A percentile compares a stretch with the other conserved stretches of the same genome.
Evolutionary conservation across 2,113 vertebrate genomes (phyloP).

Genomic region (Casuarius casuarius): DNA sequence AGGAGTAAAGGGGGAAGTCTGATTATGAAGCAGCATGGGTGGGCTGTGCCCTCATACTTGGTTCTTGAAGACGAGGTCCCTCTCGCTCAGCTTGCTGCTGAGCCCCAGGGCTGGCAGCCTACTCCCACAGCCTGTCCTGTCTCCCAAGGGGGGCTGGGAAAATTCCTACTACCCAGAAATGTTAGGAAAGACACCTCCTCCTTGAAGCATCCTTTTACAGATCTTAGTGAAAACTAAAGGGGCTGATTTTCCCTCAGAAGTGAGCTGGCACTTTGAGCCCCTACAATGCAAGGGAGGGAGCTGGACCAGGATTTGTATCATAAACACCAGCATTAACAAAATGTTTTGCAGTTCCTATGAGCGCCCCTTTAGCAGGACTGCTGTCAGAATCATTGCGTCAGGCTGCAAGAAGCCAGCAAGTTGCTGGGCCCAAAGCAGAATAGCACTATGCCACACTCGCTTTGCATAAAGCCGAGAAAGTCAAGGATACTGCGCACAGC

Average conservation of each 20-base stretch:
- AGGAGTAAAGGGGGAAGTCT: not conserved
- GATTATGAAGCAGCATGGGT: not conserved
- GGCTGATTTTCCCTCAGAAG: not conserved
- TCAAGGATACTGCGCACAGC: fast-evolving
- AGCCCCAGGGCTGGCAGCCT: not conserved
- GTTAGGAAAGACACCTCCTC: not conserved
- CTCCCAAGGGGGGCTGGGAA: not conserved
- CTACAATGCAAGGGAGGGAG: fast-evolving
- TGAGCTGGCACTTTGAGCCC: not conserved
- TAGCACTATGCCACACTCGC: fast-evolving
- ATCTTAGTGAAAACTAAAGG: not conserved
- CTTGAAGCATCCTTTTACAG: not conserved
- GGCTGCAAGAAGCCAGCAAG: fast-evolving
- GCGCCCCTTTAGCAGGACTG: fast-evolving
- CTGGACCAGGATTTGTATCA: fast-evolving
- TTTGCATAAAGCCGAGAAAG: fast-evolving
- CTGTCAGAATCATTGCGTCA: no score
- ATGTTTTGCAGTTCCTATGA: fast-evolving
- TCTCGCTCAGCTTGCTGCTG: not conserved
- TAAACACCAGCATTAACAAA: not conserved
- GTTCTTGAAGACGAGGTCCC: not conserved
- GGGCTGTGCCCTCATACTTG: not conserved
- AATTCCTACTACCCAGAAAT: not conserved
- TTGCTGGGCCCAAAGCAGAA: not conserved
- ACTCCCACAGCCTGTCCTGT: not conserved